Evolutionary conservation across 2,113 vertebrate genomes (phyloP).

Genomic region (Grammomys dolichurus): DNA sequence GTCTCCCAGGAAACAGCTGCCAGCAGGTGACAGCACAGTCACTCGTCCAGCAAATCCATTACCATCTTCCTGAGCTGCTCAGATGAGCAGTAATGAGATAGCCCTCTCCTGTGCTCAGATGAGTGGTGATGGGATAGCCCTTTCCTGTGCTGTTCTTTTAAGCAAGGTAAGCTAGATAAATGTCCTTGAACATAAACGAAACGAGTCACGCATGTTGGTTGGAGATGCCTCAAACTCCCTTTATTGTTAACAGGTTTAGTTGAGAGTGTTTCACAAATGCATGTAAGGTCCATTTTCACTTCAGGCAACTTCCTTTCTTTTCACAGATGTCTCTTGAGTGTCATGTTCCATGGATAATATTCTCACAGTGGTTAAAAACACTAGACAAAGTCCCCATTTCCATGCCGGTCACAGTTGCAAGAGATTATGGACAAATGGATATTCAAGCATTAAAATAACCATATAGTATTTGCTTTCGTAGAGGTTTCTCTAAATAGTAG

Average conservation of each 20-base stretch:
- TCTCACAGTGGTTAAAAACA: background rate
- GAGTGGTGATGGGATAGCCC: background rate
- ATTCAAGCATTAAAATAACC: background rate
- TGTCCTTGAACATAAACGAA: background rate
- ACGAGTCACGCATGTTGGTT: background rate
- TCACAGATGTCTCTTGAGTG: background rate
- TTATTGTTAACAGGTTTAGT: background rate
- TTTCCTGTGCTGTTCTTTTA: background rate
- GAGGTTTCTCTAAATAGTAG: background rate
- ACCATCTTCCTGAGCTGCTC: background rate
- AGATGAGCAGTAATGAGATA: background rate
- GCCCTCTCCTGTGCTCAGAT: background rate
- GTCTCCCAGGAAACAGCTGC: background rate
- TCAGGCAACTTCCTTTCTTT: background rate
- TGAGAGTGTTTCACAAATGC: background rate
- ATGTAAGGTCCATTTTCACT: background rate
- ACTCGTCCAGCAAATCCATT: background rate
- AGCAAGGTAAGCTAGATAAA: background rate
- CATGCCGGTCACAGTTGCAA: background rate
- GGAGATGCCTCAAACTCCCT: background rate
- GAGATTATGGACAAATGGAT: background rate
- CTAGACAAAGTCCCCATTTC: background rate
- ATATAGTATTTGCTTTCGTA: background rate
- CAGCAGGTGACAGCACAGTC: background rate
- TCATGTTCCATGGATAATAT: background rate